Conservation (phyloP, 2,113 vertebrate species). For the Anas platyrhynchos region DNA sequence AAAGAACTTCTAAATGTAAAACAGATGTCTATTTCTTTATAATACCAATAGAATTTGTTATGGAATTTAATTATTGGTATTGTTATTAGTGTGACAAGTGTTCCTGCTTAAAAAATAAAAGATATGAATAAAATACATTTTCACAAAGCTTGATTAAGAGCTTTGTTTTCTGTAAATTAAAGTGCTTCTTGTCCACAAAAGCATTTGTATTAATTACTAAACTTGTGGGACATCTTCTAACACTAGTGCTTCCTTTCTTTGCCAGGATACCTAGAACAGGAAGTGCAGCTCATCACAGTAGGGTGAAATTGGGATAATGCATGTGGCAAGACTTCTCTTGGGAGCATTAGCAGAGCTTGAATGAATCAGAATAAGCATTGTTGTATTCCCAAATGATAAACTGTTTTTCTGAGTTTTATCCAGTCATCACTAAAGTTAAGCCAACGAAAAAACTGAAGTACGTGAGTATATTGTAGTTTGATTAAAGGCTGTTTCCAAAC, state of each 20-base stretch:
- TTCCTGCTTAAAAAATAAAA: neutral
- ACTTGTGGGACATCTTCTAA: neutral
- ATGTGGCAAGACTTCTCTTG: neutral
- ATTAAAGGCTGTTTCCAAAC: neutral
- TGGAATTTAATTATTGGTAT: neutral
- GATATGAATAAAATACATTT: neutral
- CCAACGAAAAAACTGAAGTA: neutral
- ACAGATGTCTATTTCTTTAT: slow-evolving; percentile 50
- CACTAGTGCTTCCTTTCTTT: neutral
- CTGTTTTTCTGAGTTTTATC: neutral
- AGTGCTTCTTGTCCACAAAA: neutral
- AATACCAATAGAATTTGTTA: slow-evolving; percentile 53
- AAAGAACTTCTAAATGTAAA: slow-evolving; percentile 19
- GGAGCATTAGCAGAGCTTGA: neutral
- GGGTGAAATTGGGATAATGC: neutral
- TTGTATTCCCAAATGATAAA: neutral
- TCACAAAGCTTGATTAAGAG: neutral
- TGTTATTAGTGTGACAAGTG: neutral
- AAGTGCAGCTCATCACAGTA: neutral
- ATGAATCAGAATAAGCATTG: neutral
- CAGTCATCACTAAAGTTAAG: neutral
- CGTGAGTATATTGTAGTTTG: neutral
- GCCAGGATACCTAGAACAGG: neutral
- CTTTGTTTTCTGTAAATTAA: neutral
- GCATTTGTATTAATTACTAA: neutral